A percentile compares a stretch with the other conserved stretches of the same genome.
Conservation (phyloP, 2,888 invertebrate genomes). For the Anticlea derivata region DNA sequence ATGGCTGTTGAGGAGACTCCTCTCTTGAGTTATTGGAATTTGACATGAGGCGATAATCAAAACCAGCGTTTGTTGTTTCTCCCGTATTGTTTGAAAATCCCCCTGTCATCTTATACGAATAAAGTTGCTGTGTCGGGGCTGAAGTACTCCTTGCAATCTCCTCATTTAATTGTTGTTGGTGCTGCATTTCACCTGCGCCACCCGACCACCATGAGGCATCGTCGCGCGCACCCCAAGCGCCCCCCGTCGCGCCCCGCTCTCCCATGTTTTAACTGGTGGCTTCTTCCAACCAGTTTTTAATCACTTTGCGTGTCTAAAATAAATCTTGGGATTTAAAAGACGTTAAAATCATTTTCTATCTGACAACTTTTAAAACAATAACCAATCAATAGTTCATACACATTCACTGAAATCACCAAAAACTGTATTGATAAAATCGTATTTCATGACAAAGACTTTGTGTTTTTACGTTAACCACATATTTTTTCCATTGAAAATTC, state of each 20-base stretch:
- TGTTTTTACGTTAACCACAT: constrained; percentile 55
- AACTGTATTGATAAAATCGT: constrained; percentile 48
- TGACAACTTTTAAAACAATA: constrained; percentile 28
- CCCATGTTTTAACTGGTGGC: constrained; percentile 76
- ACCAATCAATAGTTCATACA: constrained; percentile 36
- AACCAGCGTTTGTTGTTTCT: constrained; percentile 85
- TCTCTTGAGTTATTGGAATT: constrained; percentile 78
- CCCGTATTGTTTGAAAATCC: constrained; percentile 89
- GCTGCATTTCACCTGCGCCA: constrained; percentile 77
- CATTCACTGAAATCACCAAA: constrained; percentile 48
- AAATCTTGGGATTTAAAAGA: constrained; percentile 51
- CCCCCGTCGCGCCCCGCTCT: constrained; percentile 81
- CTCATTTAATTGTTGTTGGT: constrained; percentile 79
- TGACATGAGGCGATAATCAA: constrained; percentile 89
- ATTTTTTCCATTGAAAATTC: constrained; percentile 46
- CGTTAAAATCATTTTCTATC: constrained; percentile 64
- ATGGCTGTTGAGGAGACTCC: constrained; percentile 78
- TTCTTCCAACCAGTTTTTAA: constrained; percentile 77
- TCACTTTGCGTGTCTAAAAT: constrained; percentile 53
- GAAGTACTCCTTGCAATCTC: constrained; percentile 76
- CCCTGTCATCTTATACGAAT: constrained; percentile 94
- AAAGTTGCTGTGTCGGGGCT: constrained; percentile 87
- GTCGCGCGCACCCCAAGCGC: constrained; percentile 84
- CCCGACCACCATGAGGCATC: constrained; percentile 83
- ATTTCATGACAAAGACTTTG: constrained; percentile 71